Evolutionary conservation across 2,888 invertebrate genomes (phyloP).

Genomic region (Amphimallon solstitiale): DNA sequence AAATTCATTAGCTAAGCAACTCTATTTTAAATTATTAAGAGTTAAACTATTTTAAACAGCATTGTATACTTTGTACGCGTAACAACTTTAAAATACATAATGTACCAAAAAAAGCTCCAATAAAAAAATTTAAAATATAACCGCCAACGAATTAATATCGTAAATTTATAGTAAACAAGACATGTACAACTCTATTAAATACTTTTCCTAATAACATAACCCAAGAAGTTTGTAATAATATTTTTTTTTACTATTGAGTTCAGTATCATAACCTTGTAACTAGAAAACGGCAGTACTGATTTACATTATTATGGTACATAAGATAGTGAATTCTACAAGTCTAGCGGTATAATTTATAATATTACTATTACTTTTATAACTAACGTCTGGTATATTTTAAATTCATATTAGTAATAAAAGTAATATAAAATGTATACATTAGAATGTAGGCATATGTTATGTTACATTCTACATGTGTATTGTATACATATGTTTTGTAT

Average conservation of each 20-base stretch:
- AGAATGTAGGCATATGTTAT: neutral
- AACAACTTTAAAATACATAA: too few relatives aligned
- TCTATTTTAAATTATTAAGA: too few relatives aligned
- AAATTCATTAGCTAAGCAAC: too few relatives aligned
- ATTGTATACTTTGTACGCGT: too few relatives aligned
- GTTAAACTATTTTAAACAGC: too few relatives aligned
- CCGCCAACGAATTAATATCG: too few relatives aligned
- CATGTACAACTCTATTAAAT: neutral
- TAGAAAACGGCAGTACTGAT: conserved; percentile 18
- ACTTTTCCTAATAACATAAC: neutral
- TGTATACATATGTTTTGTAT: too few relatives aligned
- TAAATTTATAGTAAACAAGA: too few relatives aligned
- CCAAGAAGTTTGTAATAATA: neutral
- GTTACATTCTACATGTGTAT: neutral
- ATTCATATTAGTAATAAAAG: neutral
- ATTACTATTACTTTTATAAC: conserved; percentile 20
- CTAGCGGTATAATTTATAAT: conserved; percentile 6
- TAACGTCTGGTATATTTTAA: conserved; percentile 14
- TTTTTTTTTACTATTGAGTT: conserved; percentile 1
- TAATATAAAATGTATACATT: neutral
- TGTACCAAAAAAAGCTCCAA: too few relatives aligned
- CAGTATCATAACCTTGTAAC: conserved; percentile 27
- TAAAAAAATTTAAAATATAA: too few relatives aligned
- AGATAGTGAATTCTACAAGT: conserved; percentile 9
- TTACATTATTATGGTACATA: neutral